Conservation (phyloP, 64 coral and sea anemone genomes). For the Stylophora pistillata region DNA sequence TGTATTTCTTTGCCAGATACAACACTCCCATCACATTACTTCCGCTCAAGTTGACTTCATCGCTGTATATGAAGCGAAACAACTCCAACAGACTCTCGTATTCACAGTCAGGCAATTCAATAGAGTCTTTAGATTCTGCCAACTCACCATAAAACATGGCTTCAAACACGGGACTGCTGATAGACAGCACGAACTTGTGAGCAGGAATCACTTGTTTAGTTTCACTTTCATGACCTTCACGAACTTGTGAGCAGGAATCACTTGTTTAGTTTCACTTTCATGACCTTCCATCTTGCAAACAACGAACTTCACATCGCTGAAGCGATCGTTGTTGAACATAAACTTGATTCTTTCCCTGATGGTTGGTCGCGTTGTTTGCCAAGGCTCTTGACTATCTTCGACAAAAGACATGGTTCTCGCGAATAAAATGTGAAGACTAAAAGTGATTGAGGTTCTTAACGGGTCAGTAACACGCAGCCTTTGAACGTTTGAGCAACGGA, state of each 20-base stretch:
- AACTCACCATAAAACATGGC: slow-evolving; percentile 21
- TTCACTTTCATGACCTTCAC: too few species aligned
- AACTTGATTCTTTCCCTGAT: slow-evolving; percentile 12
- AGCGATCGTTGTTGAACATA: slow-evolving; percentile 33
- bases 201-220: too few species aligned
- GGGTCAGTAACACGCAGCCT: too few species aligned
- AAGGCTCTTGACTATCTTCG: background rate
- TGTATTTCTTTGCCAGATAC: slow-evolving; percentile 24
- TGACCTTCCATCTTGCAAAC: background rate
- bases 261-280: slow-evolving; percentile 21
- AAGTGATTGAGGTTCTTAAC: too few species aligned
- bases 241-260: slow-evolving; percentile 26
- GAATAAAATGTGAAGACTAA: background rate
- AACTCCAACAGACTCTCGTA: slow-evolving; percentile 1
- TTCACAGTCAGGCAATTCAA: slow-evolving; percentile 15
- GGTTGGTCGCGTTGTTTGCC: slow-evolving; percentile 18
- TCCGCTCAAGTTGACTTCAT: slow-evolving; percentile 7
- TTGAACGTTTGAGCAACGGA: too few species aligned
- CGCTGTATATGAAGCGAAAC: slow-evolving; percentile 15
- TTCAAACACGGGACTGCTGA: slow-evolving; percentile 31
- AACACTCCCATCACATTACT: slow-evolving; percentile 32
- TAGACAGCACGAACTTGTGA: background rate
- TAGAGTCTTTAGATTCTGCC: background rate
- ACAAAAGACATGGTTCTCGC: background rate
- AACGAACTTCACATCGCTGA: slow-evolving; percentile 29